Percentiles rank a stretch among this genome's conserved stretches.
Conservation (phyloP, 2,888 invertebrate species). For the Ferdinandea cuprea region DNA sequence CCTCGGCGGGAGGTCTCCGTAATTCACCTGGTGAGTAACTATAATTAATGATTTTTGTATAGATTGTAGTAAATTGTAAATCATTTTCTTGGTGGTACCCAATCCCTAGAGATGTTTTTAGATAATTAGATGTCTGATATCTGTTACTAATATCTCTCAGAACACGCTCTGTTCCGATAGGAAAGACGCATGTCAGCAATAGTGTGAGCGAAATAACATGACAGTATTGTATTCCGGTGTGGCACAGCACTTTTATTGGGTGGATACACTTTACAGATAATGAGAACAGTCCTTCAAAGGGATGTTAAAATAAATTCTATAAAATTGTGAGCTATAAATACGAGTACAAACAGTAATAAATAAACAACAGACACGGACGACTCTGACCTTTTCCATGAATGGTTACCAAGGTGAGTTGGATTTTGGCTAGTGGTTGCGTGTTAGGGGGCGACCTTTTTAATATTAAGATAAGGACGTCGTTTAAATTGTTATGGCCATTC, state of each 20-base stretch:
- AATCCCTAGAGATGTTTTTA: no score
- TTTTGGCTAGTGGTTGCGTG: background rate
- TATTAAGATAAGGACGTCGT: slow-evolving; percentile 56
- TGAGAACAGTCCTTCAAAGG: slow-evolving; percentile 49
- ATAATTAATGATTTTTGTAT: slow-evolving; percentile 22
- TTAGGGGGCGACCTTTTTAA: slow-evolving; percentile 33
- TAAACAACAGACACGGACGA: slow-evolving; percentile 34
- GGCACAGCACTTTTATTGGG: background rate
- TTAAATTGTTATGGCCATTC: slow-evolving; percentile 58
- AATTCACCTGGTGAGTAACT: slow-evolving; percentile 80
- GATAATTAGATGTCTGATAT: slow-evolving; percentile 36
- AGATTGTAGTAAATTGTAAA: slow-evolving; percentile 7
- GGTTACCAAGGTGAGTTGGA: slow-evolving; percentile 24
- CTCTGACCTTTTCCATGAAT: slow-evolving; percentile 33
- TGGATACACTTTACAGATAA: slow-evolving; percentile 34
- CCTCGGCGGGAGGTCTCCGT: slow-evolving; percentile 76
- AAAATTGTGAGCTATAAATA: slow-evolving; percentile 49
- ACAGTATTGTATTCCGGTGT: no score
- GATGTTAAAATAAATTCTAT: slow-evolving; percentile 53
- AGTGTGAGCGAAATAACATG: no score
- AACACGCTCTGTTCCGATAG: background rate
- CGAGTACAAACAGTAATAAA: slow-evolving; percentile 28
- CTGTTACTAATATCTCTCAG: slow-evolving; percentile 43
- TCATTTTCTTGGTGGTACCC: slow-evolving; percentile 8
- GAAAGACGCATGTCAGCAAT: no score